Base-by-base conservation (phyloP, 2,888 invertebrate species). In the Machimus rusticus region DNA sequence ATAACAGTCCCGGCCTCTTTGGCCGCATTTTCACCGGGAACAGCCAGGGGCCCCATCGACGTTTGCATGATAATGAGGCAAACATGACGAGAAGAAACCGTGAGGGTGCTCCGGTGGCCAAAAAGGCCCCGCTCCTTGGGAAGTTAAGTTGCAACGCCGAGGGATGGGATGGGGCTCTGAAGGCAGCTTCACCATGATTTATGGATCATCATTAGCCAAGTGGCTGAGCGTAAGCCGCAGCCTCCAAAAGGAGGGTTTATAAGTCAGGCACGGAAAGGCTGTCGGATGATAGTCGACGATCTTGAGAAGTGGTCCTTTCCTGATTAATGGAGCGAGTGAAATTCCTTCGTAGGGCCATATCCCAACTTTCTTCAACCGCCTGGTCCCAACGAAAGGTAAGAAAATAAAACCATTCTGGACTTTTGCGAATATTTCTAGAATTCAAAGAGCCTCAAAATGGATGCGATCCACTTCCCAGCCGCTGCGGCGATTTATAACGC, bases 51-150 rank as follows among this genome's bases (percentile, higher is more conserved):
- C 28, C 66, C 23, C 37, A 57, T 34, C 31, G 66, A 37, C 37
- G 39, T 34, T 34, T 84, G 66, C 57, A 81, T 81, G 82, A 84
- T 84, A 84, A 84, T 84, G 82, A 84, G 66, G 82, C 23, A 23
- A 84, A 39, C 82, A 84, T 84, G 82, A 84, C 82, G 66, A 12
- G 57, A 84, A 57, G 82, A 84, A 84, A 84, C 51, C 51, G 57
- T 9, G 19, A 39, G 14, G 66, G 31, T n/a, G 28, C 23, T 57
- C 23, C 28, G 12, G 19, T 66, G 28, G 66, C 28, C 66, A 66
- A 66, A 66, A 66, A 28, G 12, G 28, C 28, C 23, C 16, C 12
- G 23, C 66, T 66, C 66, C 66, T 23, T 66, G 23, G 9, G 66
- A 23, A 66, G 66, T 23, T 66, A 23, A 66, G 66, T 23, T 66